Evolutionary conservation across 2,113 vertebrate species (phyloP).

Genomic region (Scomber colias): DNA sequence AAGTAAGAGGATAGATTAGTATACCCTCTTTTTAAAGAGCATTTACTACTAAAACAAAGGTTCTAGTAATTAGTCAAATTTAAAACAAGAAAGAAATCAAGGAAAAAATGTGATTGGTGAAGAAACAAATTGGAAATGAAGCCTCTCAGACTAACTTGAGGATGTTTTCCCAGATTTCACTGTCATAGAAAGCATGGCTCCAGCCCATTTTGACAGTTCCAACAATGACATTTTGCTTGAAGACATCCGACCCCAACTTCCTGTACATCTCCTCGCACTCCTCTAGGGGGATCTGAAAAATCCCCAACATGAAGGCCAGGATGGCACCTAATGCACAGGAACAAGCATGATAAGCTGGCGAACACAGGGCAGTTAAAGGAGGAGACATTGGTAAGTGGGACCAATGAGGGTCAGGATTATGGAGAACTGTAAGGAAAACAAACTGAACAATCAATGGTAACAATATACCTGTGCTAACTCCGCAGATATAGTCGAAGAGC

Average conservation of each 20-base stretch:
- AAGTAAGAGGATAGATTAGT: neutral
- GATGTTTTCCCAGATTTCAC: constrained; percentile 95
- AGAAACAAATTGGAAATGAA: neutral
- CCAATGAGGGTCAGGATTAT: neutral
- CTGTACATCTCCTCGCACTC: constrained; percentile 95
- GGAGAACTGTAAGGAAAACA: neutral
- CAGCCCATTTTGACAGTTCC: constrained; percentile 99
- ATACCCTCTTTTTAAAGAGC: neutral
- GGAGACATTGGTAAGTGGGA: too few relatives aligned
- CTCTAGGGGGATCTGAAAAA: constrained; percentile 93
- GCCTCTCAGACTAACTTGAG: constrained; percentile 90
- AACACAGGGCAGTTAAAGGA: neutral
- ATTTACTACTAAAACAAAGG: too few relatives aligned
- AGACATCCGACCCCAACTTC: constrained; percentile 95
- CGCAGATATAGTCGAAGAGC: constrained; percentile 98
- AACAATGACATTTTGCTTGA: constrained; percentile 97
- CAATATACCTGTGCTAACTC: constrained; percentile 95
- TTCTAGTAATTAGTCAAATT: too few relatives aligned
- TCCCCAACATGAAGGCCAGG: constrained; percentile 96
- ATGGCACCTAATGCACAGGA: constrained; percentile 88
- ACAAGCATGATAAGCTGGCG: neutral
- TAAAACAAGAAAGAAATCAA: neutral
- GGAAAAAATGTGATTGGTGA: too few relatives aligned
- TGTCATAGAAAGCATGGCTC: constrained; percentile 98
- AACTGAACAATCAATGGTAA: neutral